These are phyloP conservation scores for Mechanitis messenoides DNA, from an alignment of 2,888 invertebrate species.

Conservation along the genomic window DNA sequence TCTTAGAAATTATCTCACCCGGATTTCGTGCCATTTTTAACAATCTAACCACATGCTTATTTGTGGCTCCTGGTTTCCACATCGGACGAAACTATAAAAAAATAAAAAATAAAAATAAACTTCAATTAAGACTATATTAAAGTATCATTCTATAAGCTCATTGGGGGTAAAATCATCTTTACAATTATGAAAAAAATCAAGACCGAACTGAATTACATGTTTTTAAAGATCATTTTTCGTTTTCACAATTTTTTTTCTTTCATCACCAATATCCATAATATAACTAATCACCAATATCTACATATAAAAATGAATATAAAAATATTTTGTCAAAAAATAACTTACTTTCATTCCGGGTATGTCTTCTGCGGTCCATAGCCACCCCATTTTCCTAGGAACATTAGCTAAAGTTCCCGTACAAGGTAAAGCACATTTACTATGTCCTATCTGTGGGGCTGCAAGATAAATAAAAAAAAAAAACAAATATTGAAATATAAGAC, in stretches of 20 bases:
- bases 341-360: constrained; percentile 62
- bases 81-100: constrained; percentile 61
- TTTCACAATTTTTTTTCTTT: too few species aligned
- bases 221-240: too few species aligned
- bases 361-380: constrained; percentile 67
- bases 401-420: constrained; percentile 49
- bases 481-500: constrained; percentile 9
- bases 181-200: too few species aligned
- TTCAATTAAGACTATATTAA: not conserved
- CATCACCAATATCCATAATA: too few species aligned
- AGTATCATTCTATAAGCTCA: not conserved
- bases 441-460: constrained; percentile 67
- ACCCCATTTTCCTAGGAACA: constrained; percentile 71
- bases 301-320: too few species aligned
- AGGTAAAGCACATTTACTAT: constrained; percentile 55
- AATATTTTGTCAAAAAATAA: too few species aligned
- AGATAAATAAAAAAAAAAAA: constrained; percentile 21
- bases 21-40: constrained; percentile 61
- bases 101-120: constrained; percentile 36
- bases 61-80: constrained; percentile 68
- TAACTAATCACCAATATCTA: too few species aligned
- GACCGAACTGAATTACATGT: too few species aligned
- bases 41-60: constrained; percentile 58
- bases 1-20: constrained; percentile 50
- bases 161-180: too few species aligned